Evolutionary conservation across 2,113 vertebrate species (phyloP), one percentile per base, ranked within the genome.

Genomic region (Oostethus manadensis): DNA sequence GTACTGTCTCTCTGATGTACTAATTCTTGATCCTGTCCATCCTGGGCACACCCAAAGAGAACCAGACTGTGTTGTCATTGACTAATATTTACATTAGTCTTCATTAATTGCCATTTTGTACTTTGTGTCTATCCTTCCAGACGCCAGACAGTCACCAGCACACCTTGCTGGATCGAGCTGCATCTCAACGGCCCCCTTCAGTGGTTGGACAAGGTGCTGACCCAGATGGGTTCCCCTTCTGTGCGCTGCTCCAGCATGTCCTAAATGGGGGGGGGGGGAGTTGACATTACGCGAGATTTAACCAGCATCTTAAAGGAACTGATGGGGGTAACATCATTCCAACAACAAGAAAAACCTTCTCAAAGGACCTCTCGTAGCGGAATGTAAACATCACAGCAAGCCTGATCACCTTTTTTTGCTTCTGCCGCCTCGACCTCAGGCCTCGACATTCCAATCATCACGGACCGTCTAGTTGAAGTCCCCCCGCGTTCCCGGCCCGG

Each of bases 221-320:
- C 97, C 88, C 97, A 99, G 80, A 99, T 99, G 97, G 97, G 96
- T 46, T 98, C 97, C 22, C 97, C 96, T 44, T 96, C 94, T 75
- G 95, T 97, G 70, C 97, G 95, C 73, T 98, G 97, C 77, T 98
- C 97, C 69, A 99, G 96, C 87, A 98, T 99, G 96, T 98, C 96
- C 11, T 97, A 95, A 94, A 79, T 53, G 1, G 51, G 17, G 47
- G n/a, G 9, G 21, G 60, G 7, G 16, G 51, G 73, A 71, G 71
- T 55, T 70, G 73, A 69, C 79, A 79, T 82, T 74, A 55, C 60
- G 53, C 46, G 68, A 55, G 35, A 38, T 62, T 55, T 22, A 33
- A 71, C 56, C 66, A 64, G 59, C 56, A 54, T 71, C 53, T 51
- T 58, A 49, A 66, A 64, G 63, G 47, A 75, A 57, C 48, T 60